Conservation (phyloP, 1,140 invertebrate species). For the Aradophagus sp. region DNA sequence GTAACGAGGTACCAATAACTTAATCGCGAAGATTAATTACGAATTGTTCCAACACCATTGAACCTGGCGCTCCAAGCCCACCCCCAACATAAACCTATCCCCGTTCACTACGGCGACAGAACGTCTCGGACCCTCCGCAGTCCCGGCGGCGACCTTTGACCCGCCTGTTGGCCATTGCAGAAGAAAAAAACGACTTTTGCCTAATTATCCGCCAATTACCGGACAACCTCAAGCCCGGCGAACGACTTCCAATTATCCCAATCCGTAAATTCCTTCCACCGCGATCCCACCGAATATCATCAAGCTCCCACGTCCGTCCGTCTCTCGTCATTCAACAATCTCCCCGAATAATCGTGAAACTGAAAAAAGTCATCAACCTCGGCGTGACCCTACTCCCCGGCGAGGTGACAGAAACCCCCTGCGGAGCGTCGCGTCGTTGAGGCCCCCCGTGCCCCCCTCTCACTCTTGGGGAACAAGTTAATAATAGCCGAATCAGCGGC, state of each 20-base stretch:
- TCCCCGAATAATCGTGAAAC: conserved; percentile 25
- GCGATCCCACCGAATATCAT: background rate
- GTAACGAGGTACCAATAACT: no score
- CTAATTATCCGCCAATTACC: conserved; percentile 29
- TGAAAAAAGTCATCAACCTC: conserved; percentile 40
- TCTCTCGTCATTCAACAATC: conserved; percentile 27
- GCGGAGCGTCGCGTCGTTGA: background rate
- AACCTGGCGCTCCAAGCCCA: no score
- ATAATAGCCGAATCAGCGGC: conserved; percentile 17
- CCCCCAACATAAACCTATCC: no score
- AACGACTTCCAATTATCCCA: conserved; percentile 29
- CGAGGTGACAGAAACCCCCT: conserved; percentile 10
- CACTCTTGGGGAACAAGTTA: background rate
- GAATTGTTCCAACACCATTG: no score
- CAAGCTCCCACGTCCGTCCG: conserved; percentile 20
- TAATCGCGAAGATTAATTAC: no score
- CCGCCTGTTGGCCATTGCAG: background rate
- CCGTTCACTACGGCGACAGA: background rate
- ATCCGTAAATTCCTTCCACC: conserved; percentile 17
- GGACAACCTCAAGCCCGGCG: conserved; percentile 2
- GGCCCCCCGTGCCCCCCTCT: no score
- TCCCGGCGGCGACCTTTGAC: background rate
- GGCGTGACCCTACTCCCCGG: background rate
- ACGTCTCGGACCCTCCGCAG: background rate
- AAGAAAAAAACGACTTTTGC: conserved; percentile 12